Percentiles rank a stretch among this genome's conserved stretches.
phyloP scores from a whole-genome alignment of 2,797 vertebrate genomes.

The Xiphorhynchus erythropygius region DNA sequence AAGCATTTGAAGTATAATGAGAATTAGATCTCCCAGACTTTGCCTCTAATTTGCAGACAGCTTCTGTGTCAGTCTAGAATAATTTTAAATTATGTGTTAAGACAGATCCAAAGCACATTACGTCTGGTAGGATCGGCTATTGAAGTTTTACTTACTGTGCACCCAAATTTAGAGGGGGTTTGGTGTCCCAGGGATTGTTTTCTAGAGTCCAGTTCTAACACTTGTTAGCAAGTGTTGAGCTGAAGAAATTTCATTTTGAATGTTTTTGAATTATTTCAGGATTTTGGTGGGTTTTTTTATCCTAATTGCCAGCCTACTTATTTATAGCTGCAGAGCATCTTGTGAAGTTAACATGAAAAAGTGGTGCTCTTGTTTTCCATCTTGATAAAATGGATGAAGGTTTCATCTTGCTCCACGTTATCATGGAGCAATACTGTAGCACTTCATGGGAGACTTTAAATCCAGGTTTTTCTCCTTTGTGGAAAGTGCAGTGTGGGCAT shows the following conservation, averaged over 20 bases:
- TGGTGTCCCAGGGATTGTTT: neutral
- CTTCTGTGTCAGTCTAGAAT: neutral
- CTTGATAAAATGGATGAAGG: neutral
- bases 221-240: neutral
- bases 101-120: neutral
- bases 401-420: slow-evolving; percentile 51
- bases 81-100: neutral
- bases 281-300: neutral
- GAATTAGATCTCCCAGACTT: neutral
- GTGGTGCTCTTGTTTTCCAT: neutral
- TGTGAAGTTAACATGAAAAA: neutral
- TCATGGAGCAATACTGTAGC: slow-evolving; percentile 20
- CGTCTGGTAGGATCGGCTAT: neutral
- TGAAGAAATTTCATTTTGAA: neutral
- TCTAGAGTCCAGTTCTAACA: neutral
- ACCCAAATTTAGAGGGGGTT: neutral
- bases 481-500: neutral
- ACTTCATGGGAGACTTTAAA: neutral
- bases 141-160: neutral
- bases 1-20: neutral
- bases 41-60: neutral
- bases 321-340: neutral
- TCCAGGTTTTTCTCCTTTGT: neutral
- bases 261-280: neutral
- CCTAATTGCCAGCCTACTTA: neutral